Percentiles rank a stretch among this genome's conserved stretches.
Conservation (phyloP, 2,797 vertebrate genomes). For the Acanthornis magna region DNA sequence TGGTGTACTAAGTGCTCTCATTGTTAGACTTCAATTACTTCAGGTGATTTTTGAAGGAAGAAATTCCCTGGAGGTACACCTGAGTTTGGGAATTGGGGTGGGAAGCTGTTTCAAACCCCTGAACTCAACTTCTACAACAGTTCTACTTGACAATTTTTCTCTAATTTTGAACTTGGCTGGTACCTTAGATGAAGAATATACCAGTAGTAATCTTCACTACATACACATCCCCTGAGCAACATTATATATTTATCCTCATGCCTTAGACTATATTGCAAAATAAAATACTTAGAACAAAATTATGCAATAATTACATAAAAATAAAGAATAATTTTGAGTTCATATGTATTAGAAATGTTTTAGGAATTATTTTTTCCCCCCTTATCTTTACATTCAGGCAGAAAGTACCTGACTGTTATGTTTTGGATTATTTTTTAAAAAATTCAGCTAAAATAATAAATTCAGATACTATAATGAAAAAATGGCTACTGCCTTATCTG, state of each 20-base stretch:
- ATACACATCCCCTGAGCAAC: neutral
- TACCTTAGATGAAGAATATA: neutral
- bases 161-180: neutral
- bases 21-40: neutral
- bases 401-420: neutral
- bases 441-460: neutral
- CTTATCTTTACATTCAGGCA: neutral
- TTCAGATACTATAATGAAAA: neutral
- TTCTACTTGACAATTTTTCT: neutral
- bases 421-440: neutral
- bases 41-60: neutral
- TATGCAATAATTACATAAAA: neutral
- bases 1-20: neutral
- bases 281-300: neutral
- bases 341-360: neutral
- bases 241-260: neutral
- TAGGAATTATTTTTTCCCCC: neutral
- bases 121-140: neutral
- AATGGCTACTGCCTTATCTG: neutral
- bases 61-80: neutral
- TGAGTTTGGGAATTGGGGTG: neutral
- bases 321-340: neutral
- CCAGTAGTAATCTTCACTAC: neutral
- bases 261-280: neutral
- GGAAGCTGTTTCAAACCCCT: neutral